Evolutionary conservation across 2,113 vertebrate species (phyloP).

Genomic region (Ceyx margarethae): DNA sequence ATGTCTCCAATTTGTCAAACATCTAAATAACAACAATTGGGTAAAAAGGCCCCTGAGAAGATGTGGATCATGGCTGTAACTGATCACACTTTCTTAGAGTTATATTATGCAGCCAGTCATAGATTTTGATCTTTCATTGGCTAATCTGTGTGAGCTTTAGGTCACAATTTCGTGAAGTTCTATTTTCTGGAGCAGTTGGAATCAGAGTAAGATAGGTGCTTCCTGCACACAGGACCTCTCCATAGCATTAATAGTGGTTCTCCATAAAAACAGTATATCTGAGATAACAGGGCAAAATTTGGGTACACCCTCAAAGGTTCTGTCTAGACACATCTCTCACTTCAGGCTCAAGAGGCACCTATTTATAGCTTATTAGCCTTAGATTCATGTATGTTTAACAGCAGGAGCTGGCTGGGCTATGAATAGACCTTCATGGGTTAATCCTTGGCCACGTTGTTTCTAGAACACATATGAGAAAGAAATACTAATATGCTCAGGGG

Average conservation of each 20-base stretch:
- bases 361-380: neutral
- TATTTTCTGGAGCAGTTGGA: neutral
- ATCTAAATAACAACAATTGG: neutral
- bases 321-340: neutral
- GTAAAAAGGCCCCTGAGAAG: neutral
- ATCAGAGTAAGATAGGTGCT: neutral
- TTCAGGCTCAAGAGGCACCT: neutral
- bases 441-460: neutral
- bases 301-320: neutral
- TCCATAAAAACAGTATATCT: neutral
- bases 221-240: neutral
- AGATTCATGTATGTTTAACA: neutral
- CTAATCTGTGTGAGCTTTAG: fast-evolving
- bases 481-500: neutral
- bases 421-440: neutral
- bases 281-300: neutral
- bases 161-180: neutral
- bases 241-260: neutral
- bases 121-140: neutral
- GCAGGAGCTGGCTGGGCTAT: neutral
- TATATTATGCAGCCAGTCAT: neutral
- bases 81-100: neutral
- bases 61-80: neutral
- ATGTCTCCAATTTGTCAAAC: neutral
- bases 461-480: neutral